Base-by-base conservation (phyloP, 2,888 invertebrate species). In the Lymantria dispar region DNA sequence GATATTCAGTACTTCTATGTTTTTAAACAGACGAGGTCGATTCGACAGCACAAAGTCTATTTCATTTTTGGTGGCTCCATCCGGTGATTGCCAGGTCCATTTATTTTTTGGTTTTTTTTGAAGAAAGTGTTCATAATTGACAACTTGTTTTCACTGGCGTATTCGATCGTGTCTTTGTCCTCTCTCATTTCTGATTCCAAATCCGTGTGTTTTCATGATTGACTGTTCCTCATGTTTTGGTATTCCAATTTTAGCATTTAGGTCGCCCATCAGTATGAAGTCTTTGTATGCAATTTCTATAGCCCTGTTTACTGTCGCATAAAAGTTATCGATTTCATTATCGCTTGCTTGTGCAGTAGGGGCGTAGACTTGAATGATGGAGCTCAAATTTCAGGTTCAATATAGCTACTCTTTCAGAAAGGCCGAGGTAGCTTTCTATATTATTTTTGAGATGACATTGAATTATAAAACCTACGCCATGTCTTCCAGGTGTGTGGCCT, bases 101-200 rank as follows among this genome's bases (percentile, higher is more conserved):
- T 10, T 45, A 1, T 8, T 37, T 9, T 8, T 45, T 30, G 0
- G 8, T 13, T 29, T 46, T n/a, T 39, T 39, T 14, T 46, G 12
- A 1, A 30, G 15, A 13, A 30, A 0, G 39, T 46, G 11, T 46
- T 46, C 22, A 46, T 7, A 13, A 46, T 46, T 3, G 45, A 12
- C n/a, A 45, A 9, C 7, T 39, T 39, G 10, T 46, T n/a, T 3
- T 46, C 43, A 12, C 9, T 5, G 1, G 66, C 64, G 43, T 51
- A 68, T 0, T 68, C 49, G 9, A 70, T 50, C 8, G 68, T n/a
- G 51, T 54, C 45, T 60, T 22, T 64, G 52, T 10, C 64, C 64
- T 60, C 62, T 60, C 8, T 52, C 36, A 40, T 69, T 71, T 54
- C 68, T 60, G 31, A 31, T 40, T 0, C 64, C 62, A 13, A 60